A percentile compares a stretch with the other conserved stretches of the same genome.
phyloP scores from a whole-genome alignment of 1,140 invertebrate species.

The Megathymus violae region DNA sequence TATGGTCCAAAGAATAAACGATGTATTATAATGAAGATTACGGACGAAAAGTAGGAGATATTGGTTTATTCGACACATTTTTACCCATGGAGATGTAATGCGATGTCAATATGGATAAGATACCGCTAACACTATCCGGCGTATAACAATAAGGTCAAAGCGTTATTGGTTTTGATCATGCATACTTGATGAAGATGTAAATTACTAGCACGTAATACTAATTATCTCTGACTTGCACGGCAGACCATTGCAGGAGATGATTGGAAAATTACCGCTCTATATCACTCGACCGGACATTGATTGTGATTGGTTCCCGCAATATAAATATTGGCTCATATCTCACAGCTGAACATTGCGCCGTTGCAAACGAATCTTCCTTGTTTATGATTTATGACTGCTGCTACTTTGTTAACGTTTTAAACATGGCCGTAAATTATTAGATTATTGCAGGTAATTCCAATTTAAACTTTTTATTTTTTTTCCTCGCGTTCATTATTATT shows the following conservation, averaged over 20 bases:
- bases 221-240: constrained; percentile 46
- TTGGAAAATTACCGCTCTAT: constrained; percentile 44
- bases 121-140: no score
- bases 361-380: constrained; percentile 4
- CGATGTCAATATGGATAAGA: not conserved
- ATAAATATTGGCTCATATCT: constrained; percentile 56
- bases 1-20: no score
- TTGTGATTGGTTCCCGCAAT: constrained; percentile 53
- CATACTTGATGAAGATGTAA: constrained; percentile 39
- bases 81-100: not conserved
- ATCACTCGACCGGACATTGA: constrained; percentile 45
- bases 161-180: constrained; percentile 1
- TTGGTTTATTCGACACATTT: not conserved
- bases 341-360: constrained; percentile 12
- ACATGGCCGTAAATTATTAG: not conserved
- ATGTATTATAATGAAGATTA: no score
- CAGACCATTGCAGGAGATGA: constrained; percentile 35
- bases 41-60: no score
- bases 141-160: not conserved
- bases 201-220: constrained; percentile 40
- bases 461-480: not conserved
- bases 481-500: no score
- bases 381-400: not conserved
- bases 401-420: constrained; percentile 6
- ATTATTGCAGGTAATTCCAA: no score